These are phyloP conservation scores for Marronus borbonicus DNA, from an alignment of 2,888 invertebrate species.

Conservation along the genomic window DNA sequence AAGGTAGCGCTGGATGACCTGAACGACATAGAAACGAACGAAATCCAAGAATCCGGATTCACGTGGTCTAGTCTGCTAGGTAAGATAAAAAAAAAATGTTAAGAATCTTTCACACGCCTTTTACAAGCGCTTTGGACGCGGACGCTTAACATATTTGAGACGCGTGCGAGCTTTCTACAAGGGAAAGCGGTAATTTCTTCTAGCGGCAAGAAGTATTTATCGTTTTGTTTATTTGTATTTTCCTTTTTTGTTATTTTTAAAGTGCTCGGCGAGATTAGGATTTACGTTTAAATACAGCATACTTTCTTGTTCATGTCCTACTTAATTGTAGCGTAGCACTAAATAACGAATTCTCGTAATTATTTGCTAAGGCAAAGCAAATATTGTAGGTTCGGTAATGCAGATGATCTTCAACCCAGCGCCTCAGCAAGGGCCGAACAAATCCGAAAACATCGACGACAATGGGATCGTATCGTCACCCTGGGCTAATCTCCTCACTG, in stretches of 20 bases:
- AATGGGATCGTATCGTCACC: slow-evolving; percentile 83
- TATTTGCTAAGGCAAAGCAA: slow-evolving; percentile 43
- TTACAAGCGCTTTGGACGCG: neutral
- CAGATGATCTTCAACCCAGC: slow-evolving; percentile 88
- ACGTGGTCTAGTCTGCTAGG: slow-evolving; percentile 92
- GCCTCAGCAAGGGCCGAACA: slow-evolving; percentile 80
- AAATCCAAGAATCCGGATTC: slow-evolving; percentile 85
- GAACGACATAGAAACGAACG: slow-evolving; percentile 86
- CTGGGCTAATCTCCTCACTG: slow-evolving; percentile 90
- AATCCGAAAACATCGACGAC: slow-evolving; percentile 83
- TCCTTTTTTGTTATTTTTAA: slow-evolving; percentile 16
- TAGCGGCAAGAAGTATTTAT: neutral
- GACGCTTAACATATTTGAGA: neutral
- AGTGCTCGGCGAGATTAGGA: neutral
- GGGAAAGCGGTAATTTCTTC: slow-evolving; percentile 22
- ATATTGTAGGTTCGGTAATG: slow-evolving; percentile 80
- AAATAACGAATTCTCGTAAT: slow-evolving; percentile 11
- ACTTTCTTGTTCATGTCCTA: slow-evolving; percentile 1
- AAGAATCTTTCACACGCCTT: neutral
- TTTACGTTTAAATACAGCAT: neutral
- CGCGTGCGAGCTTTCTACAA: slow-evolving; percentile 14
- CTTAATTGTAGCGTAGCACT: slow-evolving; percentile 29
- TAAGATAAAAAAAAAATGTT: slow-evolving; percentile 61
- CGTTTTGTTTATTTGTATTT: slow-evolving; percentile 24
- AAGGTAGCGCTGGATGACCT: slow-evolving; percentile 88